Evolutionary conservation across 2,888 invertebrate species (phyloP).

Genomic region (Chydorus sphaericus): DNA sequence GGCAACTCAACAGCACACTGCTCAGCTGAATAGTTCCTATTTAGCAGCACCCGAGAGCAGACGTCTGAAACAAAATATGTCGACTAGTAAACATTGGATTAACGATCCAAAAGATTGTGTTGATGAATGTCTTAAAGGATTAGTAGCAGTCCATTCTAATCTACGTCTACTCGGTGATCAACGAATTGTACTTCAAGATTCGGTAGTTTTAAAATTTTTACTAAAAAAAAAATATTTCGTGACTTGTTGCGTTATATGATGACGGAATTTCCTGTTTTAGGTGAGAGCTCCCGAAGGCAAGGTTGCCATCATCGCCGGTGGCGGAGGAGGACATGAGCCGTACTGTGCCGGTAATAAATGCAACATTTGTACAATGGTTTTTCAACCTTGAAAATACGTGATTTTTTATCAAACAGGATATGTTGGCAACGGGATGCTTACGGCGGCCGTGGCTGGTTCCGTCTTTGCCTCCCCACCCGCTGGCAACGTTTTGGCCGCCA

Average conservation of each 20-base stretch:
- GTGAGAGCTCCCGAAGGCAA: constrained; percentile 27
- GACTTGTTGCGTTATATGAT: not conserved
- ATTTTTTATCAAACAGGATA: constrained; percentile 50
- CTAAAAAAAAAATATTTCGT: not conserved
- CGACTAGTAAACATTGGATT: constrained; percentile 36
- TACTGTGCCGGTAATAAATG: constrained; percentile 30
- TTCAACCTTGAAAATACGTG: no score
- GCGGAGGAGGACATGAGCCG: constrained; percentile 75
- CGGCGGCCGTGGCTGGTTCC: constrained; percentile 55
- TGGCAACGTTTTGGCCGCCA: constrained; percentile 45
- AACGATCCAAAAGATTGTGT: constrained; percentile 37
- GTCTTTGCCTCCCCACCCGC: constrained; percentile 66
- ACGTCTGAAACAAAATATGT: no score
- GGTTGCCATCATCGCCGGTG: constrained; percentile 49
- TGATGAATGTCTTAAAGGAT: constrained; percentile 40
- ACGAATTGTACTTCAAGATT: constrained; percentile 35
- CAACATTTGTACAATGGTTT: not conserved
- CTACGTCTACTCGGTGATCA: constrained; percentile 38
- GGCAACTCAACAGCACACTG: no score
- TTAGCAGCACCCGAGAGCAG: no score
- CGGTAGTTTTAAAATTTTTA: constrained; percentile 26
- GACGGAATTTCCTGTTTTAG: not conserved
- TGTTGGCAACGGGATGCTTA: constrained; percentile 65
- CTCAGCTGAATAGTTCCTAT: no score
- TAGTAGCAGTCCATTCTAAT: constrained; percentile 36